Evolutionary conservation across 35 echinoderm and acorn worm genomes (phyloP).

Genomic region (Ophioderma brevispina): DNA sequence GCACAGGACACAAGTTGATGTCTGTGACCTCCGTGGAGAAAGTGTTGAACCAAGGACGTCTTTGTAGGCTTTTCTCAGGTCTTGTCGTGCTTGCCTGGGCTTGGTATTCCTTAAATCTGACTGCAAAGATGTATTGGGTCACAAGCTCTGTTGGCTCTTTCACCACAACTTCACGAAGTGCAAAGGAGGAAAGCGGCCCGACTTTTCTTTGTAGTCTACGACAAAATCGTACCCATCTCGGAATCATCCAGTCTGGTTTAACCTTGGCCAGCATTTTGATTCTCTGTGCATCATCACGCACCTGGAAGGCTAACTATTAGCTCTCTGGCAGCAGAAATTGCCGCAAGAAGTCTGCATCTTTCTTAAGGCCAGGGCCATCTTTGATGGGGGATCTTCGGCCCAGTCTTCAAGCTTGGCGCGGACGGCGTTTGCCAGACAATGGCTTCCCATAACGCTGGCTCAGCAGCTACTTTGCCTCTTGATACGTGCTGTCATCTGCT

Average conservation of each 20-base stretch:
- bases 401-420: conserved; percentile 53
- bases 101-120: neutral
- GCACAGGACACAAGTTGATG: neutral
- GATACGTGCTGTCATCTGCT: conserved; percentile 38
- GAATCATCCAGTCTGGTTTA: conserved; percentile 50
- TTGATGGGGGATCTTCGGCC: conserved; percentile 45
- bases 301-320: neutral
- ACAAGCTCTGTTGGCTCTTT: conserved; percentile 45
- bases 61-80: neutral
- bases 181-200: conserved; percentile 42
- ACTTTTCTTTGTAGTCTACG: conserved; percentile 8
- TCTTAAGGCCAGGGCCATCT: conserved; percentile 49
- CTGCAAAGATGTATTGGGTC: too few relatives aligned
- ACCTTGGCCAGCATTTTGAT: conserved; percentile 66
- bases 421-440: conserved; percentile 59
- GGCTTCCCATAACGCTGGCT: conserved; percentile 65
- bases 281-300: conserved; percentile 68
- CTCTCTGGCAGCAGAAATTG: conserved; percentile 47
- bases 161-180: conserved; percentile 52
- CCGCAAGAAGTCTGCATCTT: conserved; percentile 53
- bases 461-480: conserved; percentile 46
- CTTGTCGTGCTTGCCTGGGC: neutral
- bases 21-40: neutral
- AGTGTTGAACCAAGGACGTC: neutral
- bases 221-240: conserved; percentile 43